phyloP scores from a whole-genome alignment of 2,888 invertebrate species.

The Yponomeuta plumbellus region DNA sequence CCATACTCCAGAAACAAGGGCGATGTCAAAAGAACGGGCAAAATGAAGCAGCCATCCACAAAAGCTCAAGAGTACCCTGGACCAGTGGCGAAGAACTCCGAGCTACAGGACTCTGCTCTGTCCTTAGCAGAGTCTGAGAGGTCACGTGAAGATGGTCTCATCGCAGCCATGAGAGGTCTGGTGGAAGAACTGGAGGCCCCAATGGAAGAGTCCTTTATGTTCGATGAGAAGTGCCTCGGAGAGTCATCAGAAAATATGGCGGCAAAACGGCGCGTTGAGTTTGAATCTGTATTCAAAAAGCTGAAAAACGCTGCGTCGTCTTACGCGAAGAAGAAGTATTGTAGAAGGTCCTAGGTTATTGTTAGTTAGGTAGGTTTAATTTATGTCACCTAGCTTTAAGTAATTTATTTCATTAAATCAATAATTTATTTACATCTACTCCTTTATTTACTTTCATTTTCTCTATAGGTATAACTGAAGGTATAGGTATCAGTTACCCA shows the following conservation, averaged over 20 bases:
- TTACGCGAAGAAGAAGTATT: conserved; percentile 3
- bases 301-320: conserved; percentile 8
- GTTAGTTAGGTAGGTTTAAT: background rate
- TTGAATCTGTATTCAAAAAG: conserved; percentile 8
- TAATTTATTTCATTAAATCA: background rate
- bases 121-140: background rate
- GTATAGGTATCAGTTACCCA: no score
- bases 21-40: conserved; percentile 6
- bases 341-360: background rate
- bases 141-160: background rate
- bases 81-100: background rate
- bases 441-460: background rate
- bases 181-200: conserved; percentile 7
- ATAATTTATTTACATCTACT: background rate
- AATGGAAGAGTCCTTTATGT: background rate
- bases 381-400: conserved; percentile 1
- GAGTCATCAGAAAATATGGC: background rate
- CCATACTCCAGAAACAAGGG: conserved; percentile 33
- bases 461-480: no score
- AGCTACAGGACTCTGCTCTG: background rate
- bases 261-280: background rate
- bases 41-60: background rate
- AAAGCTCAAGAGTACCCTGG: background rate
- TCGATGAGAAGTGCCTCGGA: background rate
- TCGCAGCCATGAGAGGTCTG: conserved; percentile 9